phyloP scores from a whole-genome alignment of 2,888 invertebrate genomes.

The Andricus curvator region DNA sequence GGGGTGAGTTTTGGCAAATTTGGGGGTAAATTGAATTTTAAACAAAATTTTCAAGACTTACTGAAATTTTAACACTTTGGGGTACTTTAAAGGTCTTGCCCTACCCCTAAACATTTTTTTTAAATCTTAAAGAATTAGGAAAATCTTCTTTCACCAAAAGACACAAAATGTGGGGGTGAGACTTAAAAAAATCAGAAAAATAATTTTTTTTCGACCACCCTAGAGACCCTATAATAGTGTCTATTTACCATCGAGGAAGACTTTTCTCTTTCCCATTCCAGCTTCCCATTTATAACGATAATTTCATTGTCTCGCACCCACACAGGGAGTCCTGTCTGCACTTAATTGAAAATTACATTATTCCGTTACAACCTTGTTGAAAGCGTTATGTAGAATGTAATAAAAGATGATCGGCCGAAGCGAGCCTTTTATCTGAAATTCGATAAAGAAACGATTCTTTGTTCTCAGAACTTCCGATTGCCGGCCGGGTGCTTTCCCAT shows the following conservation, averaged over 20 bases:
- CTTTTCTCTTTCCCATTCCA: slow-evolving; percentile 23
- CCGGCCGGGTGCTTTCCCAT: no score
- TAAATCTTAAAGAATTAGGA: no score
- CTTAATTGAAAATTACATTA: slow-evolving; percentile 33
- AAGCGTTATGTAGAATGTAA: slow-evolving; percentile 32
- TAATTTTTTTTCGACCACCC: neutral
- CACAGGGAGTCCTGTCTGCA: slow-evolving; percentile 2
- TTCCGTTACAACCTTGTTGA: slow-evolving; percentile 23
- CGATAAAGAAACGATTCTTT: slow-evolving; percentile 13
- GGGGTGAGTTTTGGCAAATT: no score
- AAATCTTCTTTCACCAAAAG: no score
- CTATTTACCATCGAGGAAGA: neutral
- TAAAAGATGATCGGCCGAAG: slow-evolving; percentile 16
- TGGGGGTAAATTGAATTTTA: no score
- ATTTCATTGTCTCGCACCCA: slow-evolving; percentile 19
- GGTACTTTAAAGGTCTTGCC: no score
- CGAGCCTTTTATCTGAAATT: slow-evolving; percentile 32
- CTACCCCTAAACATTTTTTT: no score
- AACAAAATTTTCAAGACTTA: no score
- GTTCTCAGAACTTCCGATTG: neutral
- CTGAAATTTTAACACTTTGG: no score
- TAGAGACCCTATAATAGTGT: neutral
- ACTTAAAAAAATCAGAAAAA: no score
- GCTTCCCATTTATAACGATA: slow-evolving; percentile 25
- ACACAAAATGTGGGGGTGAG: fast-evolving